Conservation (phyloP, 2,888 invertebrate species). For the Acanthosepion pharaonis region DNA sequence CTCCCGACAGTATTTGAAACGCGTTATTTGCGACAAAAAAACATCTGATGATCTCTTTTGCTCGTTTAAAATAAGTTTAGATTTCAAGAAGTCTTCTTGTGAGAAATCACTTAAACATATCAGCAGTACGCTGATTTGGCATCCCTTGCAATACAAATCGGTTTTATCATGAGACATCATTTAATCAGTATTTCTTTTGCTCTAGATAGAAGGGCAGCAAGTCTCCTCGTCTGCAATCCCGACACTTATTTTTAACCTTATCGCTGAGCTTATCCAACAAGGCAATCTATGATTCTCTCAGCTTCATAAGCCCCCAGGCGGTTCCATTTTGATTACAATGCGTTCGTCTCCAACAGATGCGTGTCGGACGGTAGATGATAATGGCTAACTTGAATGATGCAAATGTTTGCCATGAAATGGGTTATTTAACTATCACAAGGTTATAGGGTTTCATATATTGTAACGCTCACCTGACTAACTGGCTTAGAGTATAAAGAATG, state of each 20-base stretch:
- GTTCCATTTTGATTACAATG: background rate
- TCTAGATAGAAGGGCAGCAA: too few relatives aligned
- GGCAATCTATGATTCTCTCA: background rate
- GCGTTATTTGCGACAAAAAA: too few relatives aligned
- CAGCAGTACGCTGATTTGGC: too few relatives aligned
- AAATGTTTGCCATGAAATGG: background rate
- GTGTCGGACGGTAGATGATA: background rate
- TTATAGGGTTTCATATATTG: slow-evolving; percentile 15
- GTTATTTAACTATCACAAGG: background rate
- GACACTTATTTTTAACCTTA: background rate
- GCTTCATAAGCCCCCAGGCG: background rate
- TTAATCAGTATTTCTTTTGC: too few relatives aligned
- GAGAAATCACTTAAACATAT: too few relatives aligned
- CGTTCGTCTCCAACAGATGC: background rate
- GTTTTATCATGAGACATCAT: too few relatives aligned
- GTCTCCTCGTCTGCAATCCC: too few relatives aligned
- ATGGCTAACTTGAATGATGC: background rate
- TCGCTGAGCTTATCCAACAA: background rate
- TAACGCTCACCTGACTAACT: background rate
- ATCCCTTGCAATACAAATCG: too few relatives aligned
- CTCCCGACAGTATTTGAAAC: too few relatives aligned
- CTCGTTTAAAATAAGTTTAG: too few relatives aligned
- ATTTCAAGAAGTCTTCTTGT: too few relatives aligned
- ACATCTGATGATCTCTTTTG: too few relatives aligned
- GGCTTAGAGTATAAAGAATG: background rate